These are phyloP conservation scores for Cavia porcellus DNA, from an alignment of 2,113 vertebrate species.

Conservation along the genomic window DNA sequence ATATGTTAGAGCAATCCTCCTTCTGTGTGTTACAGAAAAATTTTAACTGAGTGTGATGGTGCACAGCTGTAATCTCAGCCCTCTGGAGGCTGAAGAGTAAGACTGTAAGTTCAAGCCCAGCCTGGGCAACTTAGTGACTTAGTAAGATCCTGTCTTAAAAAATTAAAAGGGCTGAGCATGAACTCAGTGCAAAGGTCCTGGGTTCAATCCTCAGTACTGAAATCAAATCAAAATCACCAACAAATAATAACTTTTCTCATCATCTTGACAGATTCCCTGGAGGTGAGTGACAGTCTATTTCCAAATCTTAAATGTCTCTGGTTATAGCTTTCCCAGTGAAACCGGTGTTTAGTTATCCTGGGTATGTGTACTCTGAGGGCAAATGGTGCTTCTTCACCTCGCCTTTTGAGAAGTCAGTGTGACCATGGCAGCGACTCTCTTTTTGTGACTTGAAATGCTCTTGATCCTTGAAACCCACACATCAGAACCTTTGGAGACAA, in stretches of 20 bases:
- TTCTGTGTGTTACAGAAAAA: neutral
- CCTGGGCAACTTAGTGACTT: neutral
- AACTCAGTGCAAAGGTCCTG: neutral
- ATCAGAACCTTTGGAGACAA: neutral
- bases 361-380: rapidly evolving
- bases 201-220: neutral
- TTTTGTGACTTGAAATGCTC: neutral
- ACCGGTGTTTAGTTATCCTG: neutral
- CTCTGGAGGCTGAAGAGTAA: neutral
- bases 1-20: neutral
- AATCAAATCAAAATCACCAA: neutral
- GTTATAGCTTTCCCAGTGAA: neutral
- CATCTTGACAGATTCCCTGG: neutral
- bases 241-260: neutral
- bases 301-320: neutral
- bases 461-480: neutral
- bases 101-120: neutral
- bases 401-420: neutral
- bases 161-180: neutral
- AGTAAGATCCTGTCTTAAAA: neutral
- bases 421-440: neutral
- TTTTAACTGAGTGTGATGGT: neutral
- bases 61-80: neutral
- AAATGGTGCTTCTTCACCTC: neutral
- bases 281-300: neutral